Evolutionary conservation across 2,113 vertebrate species (phyloP).

Genomic region (Puffinus mauretanicus): DNA sequence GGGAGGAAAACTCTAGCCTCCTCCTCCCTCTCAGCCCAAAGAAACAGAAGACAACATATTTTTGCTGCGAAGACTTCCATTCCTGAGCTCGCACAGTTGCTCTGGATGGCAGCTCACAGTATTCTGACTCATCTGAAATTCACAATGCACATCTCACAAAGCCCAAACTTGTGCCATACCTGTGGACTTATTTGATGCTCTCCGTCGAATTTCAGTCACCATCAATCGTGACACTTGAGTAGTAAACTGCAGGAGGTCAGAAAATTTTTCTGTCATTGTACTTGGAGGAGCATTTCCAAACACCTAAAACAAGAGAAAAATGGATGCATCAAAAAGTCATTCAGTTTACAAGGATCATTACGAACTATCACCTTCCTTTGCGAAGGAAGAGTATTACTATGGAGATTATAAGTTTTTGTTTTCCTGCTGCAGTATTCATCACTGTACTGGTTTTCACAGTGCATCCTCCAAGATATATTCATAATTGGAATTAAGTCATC

Average conservation of each 20-base stretch:
- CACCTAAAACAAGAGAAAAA: slow-evolving; percentile 77
- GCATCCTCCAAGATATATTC: not conserved
- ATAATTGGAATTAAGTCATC: not conserved
- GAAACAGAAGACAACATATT: not conserved
- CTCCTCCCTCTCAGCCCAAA: not conserved
- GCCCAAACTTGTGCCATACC: slow-evolving; percentile 69
- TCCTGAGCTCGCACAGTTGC: not conserved
- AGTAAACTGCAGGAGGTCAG: slow-evolving; percentile 98
- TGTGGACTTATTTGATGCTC: slow-evolving; percentile 98
- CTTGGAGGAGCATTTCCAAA: slow-evolving; percentile 94
- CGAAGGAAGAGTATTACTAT: not conserved
- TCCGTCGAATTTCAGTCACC: slow-evolving; percentile 97
- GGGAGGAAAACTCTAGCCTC: not conserved
- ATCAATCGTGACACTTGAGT: slow-evolving; percentile 97
- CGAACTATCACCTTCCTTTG: not conserved
- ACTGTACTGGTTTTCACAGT: not conserved
- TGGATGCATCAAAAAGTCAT: not conserved
- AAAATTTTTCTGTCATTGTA: slow-evolving; percentile 98
- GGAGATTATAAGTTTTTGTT: not conserved
- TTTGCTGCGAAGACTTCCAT: not conserved
- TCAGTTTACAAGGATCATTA: not conserved
- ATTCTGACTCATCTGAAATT: not conserved
- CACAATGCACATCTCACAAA: not conserved
- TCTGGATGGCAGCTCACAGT: not conserved
- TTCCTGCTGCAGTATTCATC: not conserved